A percentile compares a stretch with the other conserved stretches of the same genome.
Evolutionary conservation across 2,113 vertebrate genomes (phyloP).

Genomic region (Cyanocitta stelleri): DNA sequence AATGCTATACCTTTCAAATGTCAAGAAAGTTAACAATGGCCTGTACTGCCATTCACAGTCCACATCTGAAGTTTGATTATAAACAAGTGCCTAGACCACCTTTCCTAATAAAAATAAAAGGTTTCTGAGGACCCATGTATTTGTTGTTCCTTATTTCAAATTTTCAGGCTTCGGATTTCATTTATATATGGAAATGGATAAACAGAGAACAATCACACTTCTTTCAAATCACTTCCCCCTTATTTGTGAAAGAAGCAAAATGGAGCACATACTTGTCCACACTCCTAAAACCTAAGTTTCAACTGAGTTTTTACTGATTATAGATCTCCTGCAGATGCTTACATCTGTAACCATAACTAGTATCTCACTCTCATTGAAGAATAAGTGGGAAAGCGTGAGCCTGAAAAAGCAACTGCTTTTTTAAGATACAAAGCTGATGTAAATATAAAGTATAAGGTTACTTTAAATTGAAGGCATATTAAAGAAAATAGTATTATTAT

Average conservation of each 20-base stretch:
- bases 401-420: background rate
- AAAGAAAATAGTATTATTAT: background rate
- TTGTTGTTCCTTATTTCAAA: background rate
- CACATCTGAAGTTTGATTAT: background rate
- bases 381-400: background rate
- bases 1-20: background rate
- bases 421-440: background rate
- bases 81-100: background rate
- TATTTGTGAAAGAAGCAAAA: background rate
- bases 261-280: background rate
- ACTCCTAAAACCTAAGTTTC: background rate
- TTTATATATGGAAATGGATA: background rate
- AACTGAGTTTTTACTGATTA: background rate
- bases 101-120: background rate
- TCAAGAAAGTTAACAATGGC: background rate
- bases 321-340: background rate
- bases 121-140: background rate
- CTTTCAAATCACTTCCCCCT: background rate
- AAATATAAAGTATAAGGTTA: background rate
- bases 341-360: background rate
- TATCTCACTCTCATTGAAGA: background rate
- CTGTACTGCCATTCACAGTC: background rate
- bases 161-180: background rate
- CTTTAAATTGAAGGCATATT: background rate
- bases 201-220: background rate